A percentile compares a stretch with the other conserved stretches of the same genome.
These are phyloP conservation scores for Lithophane semibrunnea DNA, from an alignment of 2,888 invertebrate genomes.

Conservation along the genomic window DNA sequence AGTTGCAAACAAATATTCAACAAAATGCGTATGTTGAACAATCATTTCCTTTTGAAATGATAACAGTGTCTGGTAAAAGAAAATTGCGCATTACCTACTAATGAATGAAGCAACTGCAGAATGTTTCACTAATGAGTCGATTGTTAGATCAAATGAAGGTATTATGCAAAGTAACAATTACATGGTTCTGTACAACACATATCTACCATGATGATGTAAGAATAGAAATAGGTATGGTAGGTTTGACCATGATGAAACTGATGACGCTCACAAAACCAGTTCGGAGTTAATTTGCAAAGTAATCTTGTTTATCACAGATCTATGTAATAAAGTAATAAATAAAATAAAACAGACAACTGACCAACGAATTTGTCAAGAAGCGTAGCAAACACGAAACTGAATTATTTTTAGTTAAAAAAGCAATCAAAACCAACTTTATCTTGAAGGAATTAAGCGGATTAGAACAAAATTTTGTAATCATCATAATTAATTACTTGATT, in stretches of 20 bases:
- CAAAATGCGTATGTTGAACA: background rate
- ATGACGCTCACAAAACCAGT: slow-evolving; percentile 42
- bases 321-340: background rate
- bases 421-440: slow-evolving; percentile 45
- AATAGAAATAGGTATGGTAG: background rate
- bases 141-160: background rate
- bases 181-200: background rate
- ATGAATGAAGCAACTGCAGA: slow-evolving; percentile 11
- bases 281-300: slow-evolving; percentile 21
- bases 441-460: slow-evolving; percentile 36
- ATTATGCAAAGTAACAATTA: background rate
- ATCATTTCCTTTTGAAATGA: slow-evolving; percentile 6
- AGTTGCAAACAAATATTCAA: background rate
- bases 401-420: background rate
- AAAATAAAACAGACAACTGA: slow-evolving; percentile 25
- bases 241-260: slow-evolving; percentile 1
- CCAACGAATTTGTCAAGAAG: slow-evolving; percentile 27
- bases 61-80: background rate
- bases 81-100: background rate
- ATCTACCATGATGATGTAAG: background rate
- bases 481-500: slow-evolving; percentile 57
- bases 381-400: slow-evolving; percentile 38
- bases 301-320: background rate
- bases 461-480: slow-evolving; percentile 36
- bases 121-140: background rate